Conservation (phyloP, 2,888 invertebrate species). For the Incurvaria masculella region DNA sequence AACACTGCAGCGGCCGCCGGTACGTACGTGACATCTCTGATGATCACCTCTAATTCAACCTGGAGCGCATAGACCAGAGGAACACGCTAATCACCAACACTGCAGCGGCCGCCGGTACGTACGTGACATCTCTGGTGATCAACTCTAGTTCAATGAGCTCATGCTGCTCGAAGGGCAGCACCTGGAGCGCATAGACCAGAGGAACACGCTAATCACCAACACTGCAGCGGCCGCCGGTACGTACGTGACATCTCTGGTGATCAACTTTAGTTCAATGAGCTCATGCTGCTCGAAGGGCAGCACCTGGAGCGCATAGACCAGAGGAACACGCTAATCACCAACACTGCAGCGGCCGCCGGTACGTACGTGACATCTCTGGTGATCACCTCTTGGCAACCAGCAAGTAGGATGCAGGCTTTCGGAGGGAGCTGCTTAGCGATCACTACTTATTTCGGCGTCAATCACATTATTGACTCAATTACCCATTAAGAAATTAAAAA, state of each 20-base stretch:
- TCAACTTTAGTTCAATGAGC: constrained; percentile 42
- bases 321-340: constrained; percentile 35
- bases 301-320: constrained; percentile 46
- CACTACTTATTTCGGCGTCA: too few species aligned
- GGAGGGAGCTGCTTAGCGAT: too few species aligned
- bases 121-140: constrained; percentile 33
- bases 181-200: constrained; percentile 43
- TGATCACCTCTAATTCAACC: too few species aligned
- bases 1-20: constrained; percentile 40
- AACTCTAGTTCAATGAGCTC: constrained; percentile 41
- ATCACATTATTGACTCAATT: too few species aligned
- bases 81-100: constrained; percentile 37
- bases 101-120: constrained; percentile 36
- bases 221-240: constrained; percentile 39
- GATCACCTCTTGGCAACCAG: not conserved
- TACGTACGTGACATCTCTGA: constrained; percentile 19
- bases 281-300: constrained; percentile 41
- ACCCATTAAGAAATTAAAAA: too few species aligned
- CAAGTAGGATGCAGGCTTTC: too few species aligned
- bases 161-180: constrained; percentile 44
- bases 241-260: constrained; percentile 31
- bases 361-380: constrained; percentile 6
- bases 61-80: constrained; percentile 42
- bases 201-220: constrained; percentile 35
- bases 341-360: constrained; percentile 40